Evolutionary conservation across 2,888 invertebrate species (phyloP), one percentile per base, ranked within the genome.

Genomic region (Andrena hattorfiana): DNA sequence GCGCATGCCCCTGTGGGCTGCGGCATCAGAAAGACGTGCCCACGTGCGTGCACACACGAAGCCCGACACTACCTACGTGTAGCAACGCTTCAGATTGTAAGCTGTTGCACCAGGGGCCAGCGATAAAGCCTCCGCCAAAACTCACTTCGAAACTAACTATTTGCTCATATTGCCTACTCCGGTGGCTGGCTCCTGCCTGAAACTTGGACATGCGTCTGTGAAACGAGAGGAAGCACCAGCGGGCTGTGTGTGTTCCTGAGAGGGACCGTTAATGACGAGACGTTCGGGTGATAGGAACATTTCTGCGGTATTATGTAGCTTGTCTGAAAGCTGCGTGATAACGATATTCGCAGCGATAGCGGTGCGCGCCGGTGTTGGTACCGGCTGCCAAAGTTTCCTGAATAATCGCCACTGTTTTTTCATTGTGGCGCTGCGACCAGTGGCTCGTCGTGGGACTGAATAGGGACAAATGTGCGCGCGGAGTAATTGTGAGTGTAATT

Each of bases 121-220:
- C 76, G 78, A 87, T 87, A 87, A 87, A 85, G 85, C 78, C 82
- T 67, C 62, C 63, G 30, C 76, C 71, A 70, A 85, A 87, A 84
- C 77, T 80, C 72, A 30, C 81, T 77, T 72, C 67, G 60, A 78
- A 85, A 87, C 87, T 87, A 87, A 87, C 87, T 87, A 83, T 87
- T 85, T 85, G 75, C 82, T 87, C 84, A 81, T 85, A 84, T 87
- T 77, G 81, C 79, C 64, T 68, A 75, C 64, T 66, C 67, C 77
- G 62, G 83, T 85, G 83, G 81, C 78, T 59, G 48, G 51, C 64
- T 68, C 48, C 77, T 77, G 66, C 81, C 68, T 73, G 80, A 63
- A 85, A 86, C 83, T 85, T 81, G 28, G 63, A 64, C 71, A 68
- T 75, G 51, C 60, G 51, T 71, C 28, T 32, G 26, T 63, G 67